These are phyloP conservation scores for Pegoplata infirma DNA, from an alignment of 2,888 invertebrate genomes.

Conservation along the genomic window DNA sequence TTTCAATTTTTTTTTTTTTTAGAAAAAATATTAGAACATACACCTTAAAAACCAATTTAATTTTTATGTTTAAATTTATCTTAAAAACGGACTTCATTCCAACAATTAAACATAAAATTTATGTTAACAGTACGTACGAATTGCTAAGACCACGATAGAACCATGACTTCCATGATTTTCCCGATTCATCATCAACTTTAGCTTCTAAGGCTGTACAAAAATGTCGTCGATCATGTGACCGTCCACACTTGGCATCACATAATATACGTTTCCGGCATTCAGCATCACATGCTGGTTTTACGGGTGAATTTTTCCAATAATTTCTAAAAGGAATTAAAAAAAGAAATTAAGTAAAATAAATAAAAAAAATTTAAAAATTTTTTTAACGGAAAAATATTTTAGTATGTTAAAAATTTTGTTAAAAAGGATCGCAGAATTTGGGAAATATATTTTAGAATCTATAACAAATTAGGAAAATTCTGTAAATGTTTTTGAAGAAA, in stretches of 20 bases:
- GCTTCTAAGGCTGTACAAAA: constrained; percentile 91
- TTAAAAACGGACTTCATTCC: too few relatives aligned
- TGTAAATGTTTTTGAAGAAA: too few relatives aligned
- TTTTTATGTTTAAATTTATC: background rate
- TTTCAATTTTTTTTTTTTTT: background rate
- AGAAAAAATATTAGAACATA: background rate
- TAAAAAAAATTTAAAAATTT: too few relatives aligned
- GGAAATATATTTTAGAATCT: too few relatives aligned
- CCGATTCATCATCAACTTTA: constrained; percentile 87
- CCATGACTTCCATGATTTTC: constrained; percentile 91
- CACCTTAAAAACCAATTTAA: constrained; percentile 20
- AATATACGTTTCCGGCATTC: constrained; percentile 91
- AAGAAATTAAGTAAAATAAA: too few relatives aligned
- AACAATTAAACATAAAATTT: constrained; percentile 11
- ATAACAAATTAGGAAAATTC: too few relatives aligned
- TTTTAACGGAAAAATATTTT: too few relatives aligned
- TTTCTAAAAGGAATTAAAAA: constrained; percentile 83
- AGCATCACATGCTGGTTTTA: constrained; percentile 88
- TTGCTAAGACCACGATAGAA: constrained; percentile 91
- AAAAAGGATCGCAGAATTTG: too few relatives aligned
- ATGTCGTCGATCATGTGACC: constrained; percentile 90
- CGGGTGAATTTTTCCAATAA: constrained; percentile 94
- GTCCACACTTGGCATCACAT: constrained; percentile 91
- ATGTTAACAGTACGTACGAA: constrained; percentile 84
- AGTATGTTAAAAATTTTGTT: too few relatives aligned